Percentiles rank a stretch among this genome's conserved stretches.
Conservation (phyloP, 2,113 vertebrate species). For the Bujurquina vittata region DNA sequence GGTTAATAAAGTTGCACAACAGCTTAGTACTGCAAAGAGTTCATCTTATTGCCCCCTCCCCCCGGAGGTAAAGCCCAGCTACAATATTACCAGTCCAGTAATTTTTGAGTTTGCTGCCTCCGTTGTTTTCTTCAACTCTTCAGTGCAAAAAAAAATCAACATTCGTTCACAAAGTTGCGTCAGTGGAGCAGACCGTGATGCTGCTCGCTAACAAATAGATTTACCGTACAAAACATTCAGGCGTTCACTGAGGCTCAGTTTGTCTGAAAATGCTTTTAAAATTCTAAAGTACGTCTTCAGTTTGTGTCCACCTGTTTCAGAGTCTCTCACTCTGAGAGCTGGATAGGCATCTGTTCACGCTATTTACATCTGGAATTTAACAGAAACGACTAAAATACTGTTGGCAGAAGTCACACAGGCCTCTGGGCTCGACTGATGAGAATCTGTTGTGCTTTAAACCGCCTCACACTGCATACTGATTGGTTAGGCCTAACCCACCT, state of each 20-base stretch:
- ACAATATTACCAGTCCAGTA: neutral
- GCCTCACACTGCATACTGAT: slow-evolving; percentile 14
- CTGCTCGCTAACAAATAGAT: slow-evolving; percentile 32
- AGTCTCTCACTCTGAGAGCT: neutral
- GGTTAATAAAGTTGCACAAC: neutral
- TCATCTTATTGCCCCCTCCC: neutral
- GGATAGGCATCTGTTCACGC: neutral
- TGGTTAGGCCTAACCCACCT: neutral
- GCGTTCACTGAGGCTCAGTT: neutral
- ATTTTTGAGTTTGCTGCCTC: slow-evolving; percentile 8
- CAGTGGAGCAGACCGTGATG: neutral
- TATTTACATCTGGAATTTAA: slow-evolving; percentile 21
- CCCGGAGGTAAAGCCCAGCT: neutral
- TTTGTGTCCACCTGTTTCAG: neutral
- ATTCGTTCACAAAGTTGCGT: slow-evolving; percentile 21
- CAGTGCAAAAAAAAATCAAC: slow-evolving; percentile 51
- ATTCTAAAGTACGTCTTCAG: slow-evolving; percentile 14
- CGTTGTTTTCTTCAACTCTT: neutral
- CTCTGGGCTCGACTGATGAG: neutral
- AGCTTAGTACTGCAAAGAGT: neutral
- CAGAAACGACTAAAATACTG: slow-evolving; percentile 25
- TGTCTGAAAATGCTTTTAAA: slow-evolving; percentile 18
- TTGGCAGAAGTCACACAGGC: slow-evolving; percentile 25
- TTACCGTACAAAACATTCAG: slow-evolving; percentile 57
- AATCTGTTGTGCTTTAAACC: slow-evolving; percentile 63